Evolutionary conservation across 2,797 vertebrate genomes (phyloP).

Genomic region (Fistularia commersonii): DNA sequence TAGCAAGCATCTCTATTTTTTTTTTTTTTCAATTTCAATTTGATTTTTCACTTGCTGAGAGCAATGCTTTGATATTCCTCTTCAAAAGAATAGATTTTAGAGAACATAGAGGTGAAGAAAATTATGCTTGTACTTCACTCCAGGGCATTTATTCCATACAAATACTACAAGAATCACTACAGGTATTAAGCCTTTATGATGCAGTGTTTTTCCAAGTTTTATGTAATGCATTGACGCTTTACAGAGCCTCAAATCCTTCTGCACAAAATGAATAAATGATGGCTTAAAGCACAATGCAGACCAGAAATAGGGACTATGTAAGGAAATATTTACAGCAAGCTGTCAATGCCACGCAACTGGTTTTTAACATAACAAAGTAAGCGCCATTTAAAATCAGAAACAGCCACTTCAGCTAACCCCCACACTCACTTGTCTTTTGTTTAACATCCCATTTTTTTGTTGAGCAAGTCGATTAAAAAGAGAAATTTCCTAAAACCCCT

Average conservation of each 20-base stretch:
- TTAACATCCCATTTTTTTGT: neutral
- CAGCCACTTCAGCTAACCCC: constrained; percentile 5
- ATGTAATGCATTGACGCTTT: constrained; percentile 8
- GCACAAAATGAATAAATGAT: constrained; percentile 6
- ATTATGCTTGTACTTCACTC: neutral
- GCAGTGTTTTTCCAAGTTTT: constrained; percentile 9
- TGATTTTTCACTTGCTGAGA: neutral
- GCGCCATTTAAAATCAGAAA: constrained; percentile 1
- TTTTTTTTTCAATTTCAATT: neutral
- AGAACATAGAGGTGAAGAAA: neutral
- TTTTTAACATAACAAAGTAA: constrained; percentile 1
- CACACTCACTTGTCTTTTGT: constrained; percentile 12
- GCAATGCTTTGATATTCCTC: neutral
- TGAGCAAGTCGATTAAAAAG: constrained; percentile 27
- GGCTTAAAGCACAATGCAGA: constrained; percentile 4
- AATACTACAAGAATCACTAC: neutral
- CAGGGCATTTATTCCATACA: too few species aligned
- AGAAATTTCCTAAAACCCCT: constrained; percentile 37
- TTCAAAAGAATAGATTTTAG: neutral
- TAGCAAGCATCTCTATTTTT: too few species aligned
- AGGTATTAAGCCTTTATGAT: constrained; percentile 17
- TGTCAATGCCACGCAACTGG: neutral
- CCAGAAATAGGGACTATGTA: neutral
- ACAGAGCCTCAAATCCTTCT: constrained; percentile 3
- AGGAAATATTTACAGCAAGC: constrained; percentile 1